Base-by-base conservation (phyloP, 1,140 invertebrate genomes). In the Phenacoccus solenopsis region DNA sequence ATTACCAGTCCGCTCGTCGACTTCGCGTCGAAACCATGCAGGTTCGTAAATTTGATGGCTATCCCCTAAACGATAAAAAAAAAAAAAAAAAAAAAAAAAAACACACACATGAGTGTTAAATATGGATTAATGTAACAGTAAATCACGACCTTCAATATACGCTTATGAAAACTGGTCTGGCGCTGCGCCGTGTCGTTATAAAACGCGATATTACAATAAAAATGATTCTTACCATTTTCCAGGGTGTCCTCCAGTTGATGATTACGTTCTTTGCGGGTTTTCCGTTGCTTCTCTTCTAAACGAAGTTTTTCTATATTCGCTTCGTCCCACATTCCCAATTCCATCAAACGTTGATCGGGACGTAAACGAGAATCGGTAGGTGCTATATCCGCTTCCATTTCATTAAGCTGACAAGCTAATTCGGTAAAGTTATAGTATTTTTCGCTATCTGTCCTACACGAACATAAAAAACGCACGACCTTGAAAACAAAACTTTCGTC, bases 261-360 rank as follows among this genome's bases (percentile, higher is more conserved):
- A 68, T n/a, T 21, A 0, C 90, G 83, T 72, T 83, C 76, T 71
- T 90, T 82, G 57, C 93, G 82, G 57, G 81, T 84, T 22, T 83
- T 79, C 69, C 93, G 84, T 81, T 99, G 97, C 80, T 98, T 98
- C 76, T 99, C 96, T 80, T 99, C 97, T 0, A 99, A 81, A 59
- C 89, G 82, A 27, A 89, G 78, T 80, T 99, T 99, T 76, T 93
- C 88, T 16, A 84, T 79, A 81, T 99, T 99, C 28, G 96, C 96
- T 75, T 96, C 93, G 75, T 99, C 94, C 96, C 96, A 99, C 20
- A 82, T 76, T 7, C 94, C 95, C 70, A 95, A 85, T 80, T 99
- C 98, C 96, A 99, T 99, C 57, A 98, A 84, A 61, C 95, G 85
- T 81, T 98, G 96, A 85, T 99, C 96, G 57, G 96, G 96, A 71